Conservation (phyloP, 2,797 vertebrate genomes). For the Microctenopoma lineatum region DNA sequence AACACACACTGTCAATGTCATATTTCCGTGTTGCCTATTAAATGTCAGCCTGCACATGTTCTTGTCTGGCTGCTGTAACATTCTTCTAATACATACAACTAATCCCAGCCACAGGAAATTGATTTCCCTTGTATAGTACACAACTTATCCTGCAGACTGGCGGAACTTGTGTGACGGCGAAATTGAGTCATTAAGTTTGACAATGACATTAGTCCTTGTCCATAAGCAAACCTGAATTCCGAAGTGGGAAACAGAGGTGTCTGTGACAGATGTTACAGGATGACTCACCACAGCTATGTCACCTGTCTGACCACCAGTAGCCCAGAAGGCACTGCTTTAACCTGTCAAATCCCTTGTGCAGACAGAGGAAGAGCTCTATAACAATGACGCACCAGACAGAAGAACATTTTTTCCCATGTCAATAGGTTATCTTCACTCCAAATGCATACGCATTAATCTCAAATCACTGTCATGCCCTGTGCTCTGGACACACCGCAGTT, state of each 20-base stretch:
- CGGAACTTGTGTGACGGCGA: constrained; percentile 11
- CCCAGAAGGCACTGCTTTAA: constrained; percentile 66
- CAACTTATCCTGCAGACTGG: constrained; percentile 18
- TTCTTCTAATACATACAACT: constrained; percentile 23
- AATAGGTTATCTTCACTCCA: constrained; percentile 40
- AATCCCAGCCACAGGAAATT: constrained; percentile 49
- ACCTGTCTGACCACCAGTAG: constrained; percentile 72
- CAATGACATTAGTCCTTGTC: constrained; percentile 21
- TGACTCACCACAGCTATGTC: constrained; percentile 78
- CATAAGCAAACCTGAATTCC: constrained; percentile 27
- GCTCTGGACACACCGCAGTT: constrained; percentile 50
- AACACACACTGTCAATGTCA: constrained; percentile 59
- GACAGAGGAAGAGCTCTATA: constrained; percentile 45
- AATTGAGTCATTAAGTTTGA: constrained; percentile 16
- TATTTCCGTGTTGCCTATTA: constrained; percentile 37
- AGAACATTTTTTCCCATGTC: constrained; percentile 6
- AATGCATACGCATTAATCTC: constrained; percentile 46
- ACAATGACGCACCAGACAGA: constrained; percentile 53
- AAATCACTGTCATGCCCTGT: constrained; percentile 61
- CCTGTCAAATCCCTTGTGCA: constrained; percentile 38
- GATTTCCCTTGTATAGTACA: constrained; percentile 16
- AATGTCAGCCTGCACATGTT: constrained; percentile 52
- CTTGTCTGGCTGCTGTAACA: constrained; percentile 52
- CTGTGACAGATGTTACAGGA: constrained; percentile 66
- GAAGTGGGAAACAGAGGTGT: constrained; percentile 43